Evolutionary conservation across 2,113 vertebrate species (phyloP).

Genomic region (Poecile atricapillus): DNA sequence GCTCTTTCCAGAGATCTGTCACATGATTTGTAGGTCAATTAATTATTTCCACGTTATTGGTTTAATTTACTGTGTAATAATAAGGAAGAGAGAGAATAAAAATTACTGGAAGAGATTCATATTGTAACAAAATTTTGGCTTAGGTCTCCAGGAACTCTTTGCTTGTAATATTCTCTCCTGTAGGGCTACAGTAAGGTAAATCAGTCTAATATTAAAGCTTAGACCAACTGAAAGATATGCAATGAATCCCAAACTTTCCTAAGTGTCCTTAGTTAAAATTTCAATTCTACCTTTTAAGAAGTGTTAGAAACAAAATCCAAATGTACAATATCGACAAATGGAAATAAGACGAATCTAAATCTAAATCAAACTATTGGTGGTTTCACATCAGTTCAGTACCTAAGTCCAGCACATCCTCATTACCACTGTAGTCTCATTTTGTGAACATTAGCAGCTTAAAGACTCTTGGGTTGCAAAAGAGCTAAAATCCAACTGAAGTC

Average conservation of each 20-base stretch:
- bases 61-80: not conserved
- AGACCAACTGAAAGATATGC: not conserved
- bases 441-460: not conserved
- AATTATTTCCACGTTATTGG: not conserved
- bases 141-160: not conserved
- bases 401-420: not conserved
- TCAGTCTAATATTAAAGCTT: not conserved
- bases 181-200: not conserved
- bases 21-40: not conserved
- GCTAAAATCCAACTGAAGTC: not conserved
- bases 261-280: not conserved
- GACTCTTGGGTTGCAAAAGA: not conserved
- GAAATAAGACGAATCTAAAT: not conserved
- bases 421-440: not conserved
- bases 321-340: not conserved
- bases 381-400: not conserved
- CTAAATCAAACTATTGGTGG: not conserved
- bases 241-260: not conserved
- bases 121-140: not conserved
- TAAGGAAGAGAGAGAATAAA: not conserved
- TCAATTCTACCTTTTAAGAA: not conserved
- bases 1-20: not conserved
- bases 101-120: not conserved
- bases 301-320: not conserved
- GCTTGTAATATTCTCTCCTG: not conserved